Base-by-base conservation (phyloP, 2,888 invertebrate genomes). In the Ecliptopera silaceata region DNA sequence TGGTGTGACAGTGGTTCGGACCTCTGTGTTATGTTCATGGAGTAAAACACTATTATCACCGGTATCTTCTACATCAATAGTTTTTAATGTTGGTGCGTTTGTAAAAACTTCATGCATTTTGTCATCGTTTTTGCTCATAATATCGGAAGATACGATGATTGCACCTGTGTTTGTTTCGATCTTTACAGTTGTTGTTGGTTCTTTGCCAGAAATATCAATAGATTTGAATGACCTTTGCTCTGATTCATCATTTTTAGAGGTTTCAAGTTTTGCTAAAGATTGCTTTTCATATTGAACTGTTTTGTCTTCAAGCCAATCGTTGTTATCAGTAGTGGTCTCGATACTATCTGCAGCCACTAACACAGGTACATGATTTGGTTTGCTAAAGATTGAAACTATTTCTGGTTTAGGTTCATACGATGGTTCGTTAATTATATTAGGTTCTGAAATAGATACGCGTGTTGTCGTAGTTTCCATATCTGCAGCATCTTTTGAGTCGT, bases 221-320 rank as follows among this genome's bases (percentile, higher is more conserved):
- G 73, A 60, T 66, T 79, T 80, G 13, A 84, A 83, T 3, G 84
- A 80, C 59, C 84, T 79, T 65, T 72, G 73, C 56, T 84, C 80
- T 12, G 80, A 72, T 57, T 75, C 74, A 32, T 61, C 55, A 32
- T 68, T 68, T 36, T 52, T 49, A 42, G 34, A 8, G 0, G 12
- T 48, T 11, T 62, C 59, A 11, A 50, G 31, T 60, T 69, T 36
- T 6, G 29, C 13, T 20, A 53, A 11, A 36, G 51, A 36, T 22
- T 44, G 36, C 50, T 66, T 67, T 22, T 53, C 64, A 50, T 54
- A 61, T 57, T 59, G 68, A 57, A 55, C 60, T 56, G 53, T 56
- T 52, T 56, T 64, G 31, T 72, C 61, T 68, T 82, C 77, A 38
- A 86, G 72, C 85, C 84, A 86, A 45, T 84, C 84, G 58, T 62